Evolutionary conservation across 2,113 vertebrate genomes (phyloP), one percentile per base, ranked within the genome.

Genomic region (Nothobranchius furzeri): DNA sequence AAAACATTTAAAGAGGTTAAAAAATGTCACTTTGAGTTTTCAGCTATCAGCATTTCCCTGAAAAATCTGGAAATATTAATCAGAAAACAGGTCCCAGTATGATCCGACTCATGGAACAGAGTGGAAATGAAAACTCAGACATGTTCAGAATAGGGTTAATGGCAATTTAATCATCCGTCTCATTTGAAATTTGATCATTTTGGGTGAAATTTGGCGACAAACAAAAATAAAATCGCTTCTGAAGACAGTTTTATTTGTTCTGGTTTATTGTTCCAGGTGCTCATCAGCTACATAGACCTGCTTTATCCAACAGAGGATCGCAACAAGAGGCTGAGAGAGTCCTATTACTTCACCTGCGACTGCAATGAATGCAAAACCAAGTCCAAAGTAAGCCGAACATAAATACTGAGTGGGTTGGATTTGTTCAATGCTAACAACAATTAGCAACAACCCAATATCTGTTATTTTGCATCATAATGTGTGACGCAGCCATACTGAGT

Each of bases 241-340:
- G 42, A 60, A 7, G 30, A 24, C 50, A 70, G 59, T 47, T 20
- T 70, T n/a, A 4, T 70, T 14, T 80, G 42, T 64, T 58, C 0
- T 47, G 9, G 43, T 12, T 11, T 52, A 20, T 68, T 9, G 24
- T 14, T 0, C 1, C 11, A 97, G 95, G 89, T 98, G 51, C 95
- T 96, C 68, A 99, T 95, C 86, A 98, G 95, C 89, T 99, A 99
- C 73, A 99, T 99, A 62, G 98, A 99, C 77, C 90, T 98, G 37
- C 89, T 99, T 13, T 99, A 98, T 70, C 94, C 96, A 13, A 96
- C 96, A 17, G 96, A 96, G 50, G 98, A 99, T 62, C 92, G 98
- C 48, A 97, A 96, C 11, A 94, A 91, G 72, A 88, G 95, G 63
- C 81, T 99, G 51, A 91, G 89, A 79, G 96, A 99, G 30, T 93